Conservation (phyloP, 2,113 vertebrate species). For the Chamaetylas fuelleborni region DNA sequence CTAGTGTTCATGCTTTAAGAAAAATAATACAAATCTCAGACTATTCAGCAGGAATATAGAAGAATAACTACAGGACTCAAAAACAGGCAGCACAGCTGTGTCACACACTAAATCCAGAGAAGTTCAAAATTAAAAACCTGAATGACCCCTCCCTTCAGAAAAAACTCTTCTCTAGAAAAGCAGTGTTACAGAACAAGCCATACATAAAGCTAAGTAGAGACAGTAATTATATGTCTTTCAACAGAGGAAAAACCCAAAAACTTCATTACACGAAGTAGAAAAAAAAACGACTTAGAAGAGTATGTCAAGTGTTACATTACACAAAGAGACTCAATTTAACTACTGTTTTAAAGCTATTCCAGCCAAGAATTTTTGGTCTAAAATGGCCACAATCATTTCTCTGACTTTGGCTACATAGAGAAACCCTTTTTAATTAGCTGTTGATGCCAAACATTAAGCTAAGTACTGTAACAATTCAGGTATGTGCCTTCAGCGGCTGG, state of each 20-base stretch:
- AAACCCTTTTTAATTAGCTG: background rate
- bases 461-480: background rate
- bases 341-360: background rate
- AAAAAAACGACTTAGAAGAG: background rate
- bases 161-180: background rate
- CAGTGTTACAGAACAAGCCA: background rate
- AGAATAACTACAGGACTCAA: background rate
- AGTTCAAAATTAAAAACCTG: background rate
- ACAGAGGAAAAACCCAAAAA: fast-evolving
- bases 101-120: background rate
- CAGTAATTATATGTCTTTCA: background rate
- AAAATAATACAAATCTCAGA: background rate
- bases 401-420: background rate
- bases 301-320: background rate
- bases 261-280: background rate
- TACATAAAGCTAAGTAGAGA: background rate
- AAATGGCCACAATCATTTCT: background rate
- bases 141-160: background rate
- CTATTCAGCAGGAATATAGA: background rate
- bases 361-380: background rate
- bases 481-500: background rate
- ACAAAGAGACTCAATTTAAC: background rate
- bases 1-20: background rate
- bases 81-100: background rate
- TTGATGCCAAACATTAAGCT: background rate